Evolutionary conservation across 2,113 vertebrate species (phyloP).

Genomic region (Phalacrocorax brasilianus): DNA sequence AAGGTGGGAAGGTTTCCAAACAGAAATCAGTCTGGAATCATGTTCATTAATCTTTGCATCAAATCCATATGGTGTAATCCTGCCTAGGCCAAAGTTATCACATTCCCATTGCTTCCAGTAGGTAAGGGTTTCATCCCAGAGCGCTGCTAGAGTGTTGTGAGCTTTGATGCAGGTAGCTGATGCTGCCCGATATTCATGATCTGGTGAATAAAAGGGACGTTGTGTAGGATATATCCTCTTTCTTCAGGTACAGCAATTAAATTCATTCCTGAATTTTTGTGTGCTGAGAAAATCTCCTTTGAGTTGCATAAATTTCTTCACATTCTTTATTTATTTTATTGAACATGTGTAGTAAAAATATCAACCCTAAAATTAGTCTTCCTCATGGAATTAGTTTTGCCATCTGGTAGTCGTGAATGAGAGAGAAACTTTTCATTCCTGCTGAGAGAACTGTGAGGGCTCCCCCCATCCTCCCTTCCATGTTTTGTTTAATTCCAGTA

Average conservation of each 20-base stretch:
- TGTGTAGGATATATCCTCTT: background rate
- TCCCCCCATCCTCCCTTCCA: background rate
- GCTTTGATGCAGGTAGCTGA: background rate
- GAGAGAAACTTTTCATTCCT: conserved; percentile 15
- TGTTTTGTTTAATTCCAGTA: background rate
- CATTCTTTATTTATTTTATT: conserved; percentile 34
- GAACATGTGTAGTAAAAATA: conserved; percentile 39
- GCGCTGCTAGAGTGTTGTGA: background rate
- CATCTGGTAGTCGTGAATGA: conserved; percentile 38
- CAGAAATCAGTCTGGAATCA: background rate
- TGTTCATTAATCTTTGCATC: accelerated
- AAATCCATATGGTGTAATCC: background rate
- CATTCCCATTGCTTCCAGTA: background rate
- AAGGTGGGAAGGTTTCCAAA: background rate
- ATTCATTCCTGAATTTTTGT: background rate
- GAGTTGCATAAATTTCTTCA: conserved; percentile 14
- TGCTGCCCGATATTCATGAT: background rate
- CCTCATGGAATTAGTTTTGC: conserved; percentile 48
- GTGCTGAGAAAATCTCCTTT: background rate
- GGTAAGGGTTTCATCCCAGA: background rate
- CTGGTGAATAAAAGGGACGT: background rate
- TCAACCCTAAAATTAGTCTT: conserved; percentile 29
- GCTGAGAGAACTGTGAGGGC: background rate
- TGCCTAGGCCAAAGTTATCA: background rate
- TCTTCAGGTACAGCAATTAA: background rate